Evolutionary conservation across 2,797 vertebrate genomes (phyloP).

Genomic region (Sebastes nivosus): DNA sequence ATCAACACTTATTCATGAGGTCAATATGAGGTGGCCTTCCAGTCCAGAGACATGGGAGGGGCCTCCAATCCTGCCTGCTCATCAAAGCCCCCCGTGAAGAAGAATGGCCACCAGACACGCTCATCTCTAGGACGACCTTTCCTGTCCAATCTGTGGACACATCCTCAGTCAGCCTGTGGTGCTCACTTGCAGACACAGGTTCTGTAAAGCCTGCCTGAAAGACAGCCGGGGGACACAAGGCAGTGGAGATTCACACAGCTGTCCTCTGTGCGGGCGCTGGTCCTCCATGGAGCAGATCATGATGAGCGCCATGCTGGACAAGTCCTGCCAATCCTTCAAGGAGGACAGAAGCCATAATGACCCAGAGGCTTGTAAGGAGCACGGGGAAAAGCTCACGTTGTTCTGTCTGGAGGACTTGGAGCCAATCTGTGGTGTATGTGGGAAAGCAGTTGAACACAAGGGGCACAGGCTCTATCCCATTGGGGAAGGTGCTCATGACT

Average conservation of each 20-base stretch:
- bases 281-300: slow-evolving; percentile 78
- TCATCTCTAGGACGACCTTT: slow-evolving; percentile 82
- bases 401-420: slow-evolving; percentile 85
- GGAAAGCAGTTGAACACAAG: slow-evolving; percentile 70
- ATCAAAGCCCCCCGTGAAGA: slow-evolving; percentile 44
- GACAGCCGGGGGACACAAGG: slow-evolving; percentile 80
- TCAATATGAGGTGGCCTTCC: slow-evolving; percentile 54
- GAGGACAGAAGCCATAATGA: slow-evolving; percentile 69
- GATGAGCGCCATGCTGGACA: slow-evolving; percentile 73
- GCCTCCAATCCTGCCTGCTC: slow-evolving; percentile 45
- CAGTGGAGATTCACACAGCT: slow-evolving; percentile 64
- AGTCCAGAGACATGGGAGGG: slow-evolving; percentile 62
- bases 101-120: slow-evolving; percentile 72
- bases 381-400: slow-evolving; percentile 78
- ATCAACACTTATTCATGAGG: slow-evolving; percentile 71
- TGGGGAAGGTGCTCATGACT: slow-evolving; percentile 81
- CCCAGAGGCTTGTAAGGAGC: slow-evolving; percentile 76
- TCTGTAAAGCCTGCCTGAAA: slow-evolving; percentile 86
- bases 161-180: slow-evolving; percentile 87
- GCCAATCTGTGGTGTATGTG: slow-evolving; percentile 80
- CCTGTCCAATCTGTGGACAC: slow-evolving; percentile 88
- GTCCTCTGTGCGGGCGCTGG: slow-evolving; percentile 82
- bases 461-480: slow-evolving; percentile 82
- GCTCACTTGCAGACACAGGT: slow-evolving; percentile 87
- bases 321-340: slow-evolving; percentile 75